Conservation (phyloP, 2,888 invertebrate genomes). For the Buathra laborator region DNA sequence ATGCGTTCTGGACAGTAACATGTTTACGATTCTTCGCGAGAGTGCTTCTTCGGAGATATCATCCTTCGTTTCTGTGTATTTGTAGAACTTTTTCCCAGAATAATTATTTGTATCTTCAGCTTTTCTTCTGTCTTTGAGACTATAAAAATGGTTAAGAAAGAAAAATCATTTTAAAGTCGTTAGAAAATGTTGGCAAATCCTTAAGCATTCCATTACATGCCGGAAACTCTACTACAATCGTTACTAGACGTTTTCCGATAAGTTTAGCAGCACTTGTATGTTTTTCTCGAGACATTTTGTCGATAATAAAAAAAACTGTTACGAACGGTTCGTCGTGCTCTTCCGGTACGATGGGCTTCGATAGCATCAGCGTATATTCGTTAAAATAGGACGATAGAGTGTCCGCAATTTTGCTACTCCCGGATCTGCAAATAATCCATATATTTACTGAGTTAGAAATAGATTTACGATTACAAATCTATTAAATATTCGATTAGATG, state of each 20-base stretch:
- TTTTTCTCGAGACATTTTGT: too few relatives aligned
- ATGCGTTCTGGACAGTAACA: conserved; percentile 74
- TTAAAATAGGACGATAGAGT: conserved; percentile 76
- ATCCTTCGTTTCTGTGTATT: conserved; percentile 17
- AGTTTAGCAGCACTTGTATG: too few relatives aligned
- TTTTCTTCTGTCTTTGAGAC: background rate
- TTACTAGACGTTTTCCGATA: too few relatives aligned
- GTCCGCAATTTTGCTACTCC: conserved; percentile 69
- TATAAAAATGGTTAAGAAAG: background rate
- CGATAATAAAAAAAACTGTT: too few relatives aligned
- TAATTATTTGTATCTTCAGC: background rate
- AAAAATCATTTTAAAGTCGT: background rate
- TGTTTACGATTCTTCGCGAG: conserved; percentile 76
- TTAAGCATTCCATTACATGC: too few relatives aligned
- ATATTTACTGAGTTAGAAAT: background rate
- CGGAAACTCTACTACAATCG: too few relatives aligned
- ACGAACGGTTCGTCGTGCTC: too few relatives aligned
- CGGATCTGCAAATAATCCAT: conserved; percentile 41
- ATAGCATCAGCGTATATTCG: too few relatives aligned
- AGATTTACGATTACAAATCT: too few relatives aligned
- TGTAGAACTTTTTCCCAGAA: background rate
- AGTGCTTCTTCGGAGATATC: conserved; percentile 72
- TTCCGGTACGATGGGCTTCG: too few relatives aligned
- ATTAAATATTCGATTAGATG: too few relatives aligned
- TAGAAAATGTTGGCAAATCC: too few relatives aligned